These are phyloP conservation scores for Chionodraco myersi DNA, from an alignment of 2,113 vertebrate species.

Conservation along the genomic window DNA sequence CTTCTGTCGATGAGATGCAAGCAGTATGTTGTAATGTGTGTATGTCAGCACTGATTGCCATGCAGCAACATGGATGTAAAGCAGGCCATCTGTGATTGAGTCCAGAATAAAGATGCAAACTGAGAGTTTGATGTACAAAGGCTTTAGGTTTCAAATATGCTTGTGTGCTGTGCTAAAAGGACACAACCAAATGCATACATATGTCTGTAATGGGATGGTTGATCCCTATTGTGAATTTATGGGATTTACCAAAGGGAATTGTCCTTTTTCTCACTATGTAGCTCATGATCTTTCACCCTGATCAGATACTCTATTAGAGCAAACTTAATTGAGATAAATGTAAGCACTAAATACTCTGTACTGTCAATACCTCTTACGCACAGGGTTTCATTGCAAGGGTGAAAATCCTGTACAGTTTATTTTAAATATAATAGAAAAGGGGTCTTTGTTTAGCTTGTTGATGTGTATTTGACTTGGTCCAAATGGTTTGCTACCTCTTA, in stretches of 20 bases:
- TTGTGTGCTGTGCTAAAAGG: background rate
- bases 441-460: background rate
- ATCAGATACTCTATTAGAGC: constrained; percentile 7
- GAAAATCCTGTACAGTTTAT: background rate
- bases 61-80: constrained; percentile 31
- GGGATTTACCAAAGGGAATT: constrained; percentile 32
- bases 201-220: constrained; percentile 31
- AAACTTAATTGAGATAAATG: constrained; percentile 12
- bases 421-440: background rate
- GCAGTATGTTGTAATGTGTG: constrained; percentile 28
- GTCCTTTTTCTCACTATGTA: constrained; percentile 8
- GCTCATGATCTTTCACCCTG: background rate
- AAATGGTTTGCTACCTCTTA: background rate
- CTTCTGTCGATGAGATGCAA: constrained; percentile 16
- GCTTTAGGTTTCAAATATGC: constrained; percentile 16
- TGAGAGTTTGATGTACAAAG: constrained; percentile 30
- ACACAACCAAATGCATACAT: constrained; percentile 7
- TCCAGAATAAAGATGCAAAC: constrained; percentile 44
- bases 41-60: constrained; percentile 40
- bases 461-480: background rate
- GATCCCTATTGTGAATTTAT: constrained; percentile 28
- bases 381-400: background rate
- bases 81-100: constrained; percentile 46
- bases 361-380: background rate
- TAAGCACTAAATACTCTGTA: background rate